phyloP scores from a whole-genome alignment of 37 sponge, comb jelly and placozoan genomes.

The Bolinopsis microptera region DNA sequence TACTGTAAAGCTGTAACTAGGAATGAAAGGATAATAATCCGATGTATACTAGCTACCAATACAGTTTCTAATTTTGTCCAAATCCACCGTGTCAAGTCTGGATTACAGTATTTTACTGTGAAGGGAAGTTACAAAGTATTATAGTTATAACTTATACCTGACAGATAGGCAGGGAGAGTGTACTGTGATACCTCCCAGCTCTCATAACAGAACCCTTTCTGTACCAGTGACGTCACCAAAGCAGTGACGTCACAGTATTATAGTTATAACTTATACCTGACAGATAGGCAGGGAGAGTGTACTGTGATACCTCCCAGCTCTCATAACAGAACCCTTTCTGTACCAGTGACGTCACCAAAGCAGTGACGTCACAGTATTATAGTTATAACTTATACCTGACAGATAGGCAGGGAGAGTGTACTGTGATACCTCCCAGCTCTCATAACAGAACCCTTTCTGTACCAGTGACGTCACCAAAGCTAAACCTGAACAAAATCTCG shows the following conservation, averaged over 20 bases:
- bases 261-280: constrained; percentile 50
- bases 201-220: neutral
- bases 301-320: constrained; percentile 9
- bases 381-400: constrained; percentile 63
- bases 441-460: neutral
- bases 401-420: constrained; percentile 18
- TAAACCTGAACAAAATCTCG: too few relatives aligned
- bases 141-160: constrained; percentile 65
- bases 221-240: constrained; percentile 15
- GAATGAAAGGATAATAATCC: too few relatives aligned
- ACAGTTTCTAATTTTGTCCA: too few relatives aligned
- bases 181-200: constrained; percentile 38
- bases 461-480: constrained; percentile 2
- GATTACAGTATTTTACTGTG: too few relatives aligned
- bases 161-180: constrained; percentile 35
- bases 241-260: too few relatives aligned
- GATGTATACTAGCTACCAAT: too few relatives aligned
- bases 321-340: neutral
- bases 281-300: neutral
- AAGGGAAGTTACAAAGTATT: too few relatives aligned
- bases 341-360: neutral
- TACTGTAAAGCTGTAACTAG: too few relatives aligned
- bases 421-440: neutral
- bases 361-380: too few relatives aligned
- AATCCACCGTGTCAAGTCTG: too few relatives aligned